phyloP scores from a whole-genome alignment of 2,797 vertebrate genomes.

The Tolypeutes matacus region DNA sequence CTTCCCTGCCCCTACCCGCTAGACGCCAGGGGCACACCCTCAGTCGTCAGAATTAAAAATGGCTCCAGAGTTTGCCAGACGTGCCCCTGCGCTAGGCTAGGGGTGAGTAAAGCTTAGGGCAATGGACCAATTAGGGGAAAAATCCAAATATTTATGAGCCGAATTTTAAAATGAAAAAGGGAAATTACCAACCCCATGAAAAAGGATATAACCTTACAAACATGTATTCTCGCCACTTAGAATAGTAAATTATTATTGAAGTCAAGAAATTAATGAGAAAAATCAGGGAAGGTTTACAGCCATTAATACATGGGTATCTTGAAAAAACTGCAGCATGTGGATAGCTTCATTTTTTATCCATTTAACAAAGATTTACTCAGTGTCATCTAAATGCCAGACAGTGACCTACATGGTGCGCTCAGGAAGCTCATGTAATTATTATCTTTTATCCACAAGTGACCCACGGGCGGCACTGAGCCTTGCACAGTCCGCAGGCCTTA shows the following conservation, averaged over 20 bases:
- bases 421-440: constrained; percentile 42
- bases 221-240: neutral
- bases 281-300: neutral
- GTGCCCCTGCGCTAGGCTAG: neutral
- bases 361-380: constrained; percentile 14
- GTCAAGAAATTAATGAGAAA: constrained; percentile 1
- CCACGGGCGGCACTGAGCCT: neutral
- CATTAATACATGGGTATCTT: neutral
- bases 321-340: neutral
- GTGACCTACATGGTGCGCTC: neutral
- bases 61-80: neutral
- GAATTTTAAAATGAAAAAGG: neutral
- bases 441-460: neutral
- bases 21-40: neutral
- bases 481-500: neutral
- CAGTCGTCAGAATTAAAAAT: neutral
- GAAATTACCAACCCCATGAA: neutral
- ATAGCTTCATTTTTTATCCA: neutral
- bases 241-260: neutral
- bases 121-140: neutral
- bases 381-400: neutral
- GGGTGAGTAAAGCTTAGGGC: neutral
- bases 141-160: neutral
- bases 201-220: neutral
- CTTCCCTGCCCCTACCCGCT: neutral